A percentile compares a stretch with the other conserved stretches of the same genome.
These are phyloP conservation scores for Rhabditophanes sp. DNA, from an alignment of 2,888 invertebrate species.

Conservation along the genomic window DNA sequence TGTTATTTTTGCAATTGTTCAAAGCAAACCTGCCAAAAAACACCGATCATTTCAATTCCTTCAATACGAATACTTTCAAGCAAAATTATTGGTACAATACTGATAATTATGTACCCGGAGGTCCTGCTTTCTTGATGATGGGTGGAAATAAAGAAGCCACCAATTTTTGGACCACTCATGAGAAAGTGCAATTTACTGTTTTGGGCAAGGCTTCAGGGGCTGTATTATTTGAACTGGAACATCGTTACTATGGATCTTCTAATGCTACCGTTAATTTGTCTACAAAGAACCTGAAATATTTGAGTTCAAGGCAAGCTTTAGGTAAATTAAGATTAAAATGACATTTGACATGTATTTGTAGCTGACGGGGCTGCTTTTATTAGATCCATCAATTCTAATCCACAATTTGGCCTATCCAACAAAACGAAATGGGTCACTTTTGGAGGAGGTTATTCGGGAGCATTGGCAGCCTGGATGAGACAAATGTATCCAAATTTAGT, in stretches of 20 bases:
- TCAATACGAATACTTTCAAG: too few species aligned
- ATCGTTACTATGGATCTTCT: too few species aligned
- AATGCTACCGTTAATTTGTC: too few species aligned
- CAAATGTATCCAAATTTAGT: constrained; percentile 70
- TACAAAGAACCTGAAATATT: too few species aligned
- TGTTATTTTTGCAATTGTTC: too few species aligned
- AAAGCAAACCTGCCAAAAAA: too few species aligned
- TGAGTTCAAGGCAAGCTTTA: too few species aligned
- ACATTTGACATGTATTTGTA: too few species aligned
- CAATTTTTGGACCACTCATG: constrained; percentile 64
- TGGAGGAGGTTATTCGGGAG: constrained; percentile 71
- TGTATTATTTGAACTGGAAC: too few species aligned
- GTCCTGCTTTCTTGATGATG: constrained; percentile 81
- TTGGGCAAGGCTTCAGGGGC: constrained; percentile 61
- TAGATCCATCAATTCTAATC: constrained; percentile 52
- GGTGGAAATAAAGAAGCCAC: constrained; percentile 77
- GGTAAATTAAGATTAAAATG: too few species aligned
- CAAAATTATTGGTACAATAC: constrained; percentile 68
- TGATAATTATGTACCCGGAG: constrained; percentile 57
- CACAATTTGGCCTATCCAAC: constrained; percentile 2
- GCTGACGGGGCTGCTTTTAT: constrained; percentile 75
- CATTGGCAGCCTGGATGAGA: constrained; percentile 72
- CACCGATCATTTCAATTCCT: too few species aligned
- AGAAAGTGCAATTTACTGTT: constrained; percentile 47
- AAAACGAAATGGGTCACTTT: constrained; percentile 75